Base-by-base conservation (phyloP, 2,888 invertebrate species). In the Prostheceraeus crozeri region DNA sequence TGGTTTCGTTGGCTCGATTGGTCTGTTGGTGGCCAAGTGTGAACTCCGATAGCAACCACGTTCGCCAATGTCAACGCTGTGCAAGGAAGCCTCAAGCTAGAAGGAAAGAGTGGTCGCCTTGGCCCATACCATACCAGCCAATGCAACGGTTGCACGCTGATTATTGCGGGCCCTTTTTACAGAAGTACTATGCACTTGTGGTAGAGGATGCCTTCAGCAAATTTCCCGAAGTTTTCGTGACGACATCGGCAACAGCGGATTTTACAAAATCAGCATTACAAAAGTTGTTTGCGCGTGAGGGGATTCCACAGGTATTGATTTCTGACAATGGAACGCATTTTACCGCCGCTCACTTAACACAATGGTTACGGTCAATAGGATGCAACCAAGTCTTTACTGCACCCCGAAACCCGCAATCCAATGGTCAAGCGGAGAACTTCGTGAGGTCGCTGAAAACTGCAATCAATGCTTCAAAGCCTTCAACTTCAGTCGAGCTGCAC, bases 141-240 rank as follows among this genome's bases (percentile, higher is more conserved):
- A 40, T 40, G 40, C 40, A 40, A 40, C n/a, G 40, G 19, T 14
- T 40, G 40, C 40, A 40, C 40, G 19, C 19, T 40, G 40, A 40
- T 19, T 40, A 40, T 4, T 40, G n/a, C 19, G 40, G 40, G 40
- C 14, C 40, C 6, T 40, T 40, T n/a, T n/a, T 40, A 40, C 4
- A 19, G 14, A 40, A 40, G 40, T 40, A 40, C 19, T 40, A 19
- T 14, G 40, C 40, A n/a, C 19, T 40, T 16, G 40, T 40, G 40
- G 40, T 40, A 40, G n/a, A 16, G 19, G 40, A 40, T 40, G n/a
- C 40, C 6, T 40, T 16, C 19, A 16, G 14, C 40, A 40, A 40
- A 40, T 40, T 14, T 14, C 40, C 40, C n/a, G 40, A 40, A 40
- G 40, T 40, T 16, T 40, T 40, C n/a, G n/a, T 40, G 40, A 40